Evolutionary conservation across 2,797 vertebrate genomes (phyloP).

Genomic region (Remorina albescens): DNA sequence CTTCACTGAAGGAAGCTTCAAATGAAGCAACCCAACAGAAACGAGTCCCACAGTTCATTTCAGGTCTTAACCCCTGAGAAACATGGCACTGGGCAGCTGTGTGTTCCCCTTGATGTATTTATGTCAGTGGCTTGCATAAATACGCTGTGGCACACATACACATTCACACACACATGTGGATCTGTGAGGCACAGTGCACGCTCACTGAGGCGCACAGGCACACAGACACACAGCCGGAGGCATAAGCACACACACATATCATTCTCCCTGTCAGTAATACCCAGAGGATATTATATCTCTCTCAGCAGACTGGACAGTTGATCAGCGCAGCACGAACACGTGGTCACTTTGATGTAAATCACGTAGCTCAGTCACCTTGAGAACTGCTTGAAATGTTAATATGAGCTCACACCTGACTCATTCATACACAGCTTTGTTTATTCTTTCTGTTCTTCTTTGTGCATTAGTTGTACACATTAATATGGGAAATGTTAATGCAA

Average conservation of each 20-base stretch:
- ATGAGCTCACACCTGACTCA: not conserved
- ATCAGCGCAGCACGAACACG: slow-evolving; percentile 64
- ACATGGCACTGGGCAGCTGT: slow-evolving; percentile 72
- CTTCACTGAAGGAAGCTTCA: slow-evolving; percentile 43
- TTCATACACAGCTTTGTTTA: slow-evolving; percentile 2
- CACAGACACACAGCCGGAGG: slow-evolving; percentile 16
- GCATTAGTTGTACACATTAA: no score
- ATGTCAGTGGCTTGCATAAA: slow-evolving; percentile 75
- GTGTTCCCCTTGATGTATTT: slow-evolving; percentile 78
- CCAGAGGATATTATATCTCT: slow-evolving; percentile 82
- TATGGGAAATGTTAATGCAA: not conserved
- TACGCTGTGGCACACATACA: slow-evolving; percentile 71
- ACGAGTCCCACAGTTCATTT: slow-evolving; percentile 38
- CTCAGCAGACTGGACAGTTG: slow-evolving; percentile 76
- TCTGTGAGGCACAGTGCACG: slow-evolving; percentile 49
- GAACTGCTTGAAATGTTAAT: slow-evolving; percentile 30
- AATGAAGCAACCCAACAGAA: slow-evolving; percentile 38
- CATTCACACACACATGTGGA: slow-evolving; percentile 57
- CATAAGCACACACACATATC: slow-evolving; percentile 57
- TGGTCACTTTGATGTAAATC: slow-evolving; percentile 74
- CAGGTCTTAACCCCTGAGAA: slow-evolving; percentile 62
- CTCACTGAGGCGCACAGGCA: slow-evolving; percentile 23
- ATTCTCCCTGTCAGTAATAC: slow-evolving; percentile 77
- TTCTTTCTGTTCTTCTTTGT: not conserved
- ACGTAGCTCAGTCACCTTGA: slow-evolving; percentile 62